Base-by-base conservation (phyloP, 2,888 invertebrate species). In the Schizaphis graminum region DNA sequence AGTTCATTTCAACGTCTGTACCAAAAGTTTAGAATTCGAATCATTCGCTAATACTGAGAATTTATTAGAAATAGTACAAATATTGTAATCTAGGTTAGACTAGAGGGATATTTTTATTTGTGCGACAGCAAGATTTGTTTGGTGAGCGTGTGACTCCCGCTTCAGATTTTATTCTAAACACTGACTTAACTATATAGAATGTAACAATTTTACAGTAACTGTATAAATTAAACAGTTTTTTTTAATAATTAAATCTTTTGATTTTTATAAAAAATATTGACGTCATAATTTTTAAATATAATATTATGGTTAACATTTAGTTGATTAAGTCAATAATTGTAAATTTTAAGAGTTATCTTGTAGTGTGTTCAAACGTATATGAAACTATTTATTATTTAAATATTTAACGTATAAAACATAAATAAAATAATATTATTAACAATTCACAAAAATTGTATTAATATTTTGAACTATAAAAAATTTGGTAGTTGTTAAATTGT, bases 401-500 rank as follows among this genome's bases (percentile, higher is more conserved):
- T 61, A 61, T 61, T 61, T 11, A 11, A 61, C 3, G 28, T 28
- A 10, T 61, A 28, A 61, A 28, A 26, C 8, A 57, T 61, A 61
- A 28, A 61, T 28, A 28, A 61, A 28, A 41, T 41, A 41, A 41
- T 1, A 41, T 61, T n/a, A 61, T 61, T 61, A 28, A 61, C 28
- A n/a, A 61, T 3, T 61, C 61, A 10, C 11, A 3, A 61, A 28
- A 4, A 61, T n/a, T 61, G 13, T 13, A n/a, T n/a, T 67, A n/a
- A 16, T n/a, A n/a, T 67, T 67, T 67, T 67, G 16, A 67, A 67
- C 16, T 67, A 13, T 1, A n/a, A n/a, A 16, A n/a, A 67, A n/a
- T n/a, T 16, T 67, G 0, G 2, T n/a, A n/a, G 0, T 13, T 1
- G 1, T n/a, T 1, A 13, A 67, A 13, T 67, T 67, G 2, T n/a